Base-by-base conservation (phyloP, 2,888 invertebrate species). In the Epinotia nisella region DNA sequence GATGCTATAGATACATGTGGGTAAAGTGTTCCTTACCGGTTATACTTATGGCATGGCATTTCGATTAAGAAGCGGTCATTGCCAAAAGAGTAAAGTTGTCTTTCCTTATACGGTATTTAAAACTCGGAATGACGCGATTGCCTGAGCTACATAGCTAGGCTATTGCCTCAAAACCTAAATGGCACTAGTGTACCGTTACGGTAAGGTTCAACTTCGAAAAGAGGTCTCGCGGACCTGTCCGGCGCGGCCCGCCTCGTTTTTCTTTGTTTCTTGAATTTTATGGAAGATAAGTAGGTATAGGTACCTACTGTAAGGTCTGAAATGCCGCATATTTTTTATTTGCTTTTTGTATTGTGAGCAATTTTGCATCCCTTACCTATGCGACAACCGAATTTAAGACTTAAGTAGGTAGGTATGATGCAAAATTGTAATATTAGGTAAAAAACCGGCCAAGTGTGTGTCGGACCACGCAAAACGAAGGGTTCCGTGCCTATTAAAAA, bases 21-120 rank as follows among this genome's bases (percentile, higher is more conserved):
- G 45, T 72, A 59, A 69, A 69, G 56, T 73, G 64, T 69, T 73
- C 53, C 41, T 68, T 73, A 73, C 73, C 69, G 73, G 73, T 73
- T 73, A 73, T 69, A 69, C 81, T 81, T 82, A 82, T 81, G 83
- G 81, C 83, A 82, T 81, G 83, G 81, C 83, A 83, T 85, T 87
- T 84, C 80, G 80, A 86, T 86, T 81, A 80, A 80, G 81, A 86
- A 87, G 88, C 87, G 90, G 91, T 90, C 91, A 90, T 90, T 91
- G 89, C 90, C 93, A 91, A 93, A 93, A 91, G 85, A 83, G 85
- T 86, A 82, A 90, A 87, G 87, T 87, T 81, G 92, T 86, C 84
- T 83, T 89, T 87, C 93, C 93, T 88, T 91, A 87, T 90, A 90
- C 84, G 92, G 92, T 78, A 81, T 86, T 73, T 88, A 90, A 91